These are phyloP conservation scores for Astropecten irregularis DNA, from an alignment of 53 echinoderm and acorn worm species.

Conservation along the genomic window DNA sequence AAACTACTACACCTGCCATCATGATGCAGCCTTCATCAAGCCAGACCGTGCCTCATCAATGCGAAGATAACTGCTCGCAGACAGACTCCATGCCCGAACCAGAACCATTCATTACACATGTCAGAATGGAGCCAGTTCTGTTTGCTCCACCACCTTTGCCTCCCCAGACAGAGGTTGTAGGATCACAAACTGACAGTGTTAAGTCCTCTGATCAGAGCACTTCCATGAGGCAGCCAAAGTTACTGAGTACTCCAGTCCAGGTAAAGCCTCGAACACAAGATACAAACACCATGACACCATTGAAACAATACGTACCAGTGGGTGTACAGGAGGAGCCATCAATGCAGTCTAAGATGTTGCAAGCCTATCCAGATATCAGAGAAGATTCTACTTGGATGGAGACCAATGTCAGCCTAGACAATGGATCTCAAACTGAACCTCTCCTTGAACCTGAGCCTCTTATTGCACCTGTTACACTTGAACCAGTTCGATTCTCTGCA, in stretches of 20 bases:
- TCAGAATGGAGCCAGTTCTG: constrained; percentile 5
- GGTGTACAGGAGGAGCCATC: constrained; percentile 1
- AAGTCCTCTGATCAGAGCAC: neutral
- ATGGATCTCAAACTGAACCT: neutral
- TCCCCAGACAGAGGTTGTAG: constrained; percentile 21
- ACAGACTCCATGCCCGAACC: constrained; percentile 24
- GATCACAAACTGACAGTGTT: constrained; percentile 19
- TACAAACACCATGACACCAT: constrained; percentile 19
- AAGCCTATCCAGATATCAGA: constrained; percentile 8
- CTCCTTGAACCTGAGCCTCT: constrained; percentile 13
- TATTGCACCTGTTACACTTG: constrained; percentile 9
- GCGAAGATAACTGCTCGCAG: constrained; percentile 23
- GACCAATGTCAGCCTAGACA: neutral
- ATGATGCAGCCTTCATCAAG: constrained; percentile 33
- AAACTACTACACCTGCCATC: constrained; percentile 19
- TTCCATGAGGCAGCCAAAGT: neutral
- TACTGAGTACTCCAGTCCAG: neutral
- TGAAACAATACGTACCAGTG: neutral
- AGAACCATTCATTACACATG: constrained; percentile 13
- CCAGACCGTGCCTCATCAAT: constrained; percentile 16
- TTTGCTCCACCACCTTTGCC: constrained; percentile 3
- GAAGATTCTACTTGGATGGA: constrained; percentile 36
- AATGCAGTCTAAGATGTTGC: constrained; percentile 7
- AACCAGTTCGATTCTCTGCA: constrained; percentile 16
- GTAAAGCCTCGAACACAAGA: neutral